Conservation (phyloP, 2,797 vertebrate species). For the Zonotrichia albicollis region DNA sequence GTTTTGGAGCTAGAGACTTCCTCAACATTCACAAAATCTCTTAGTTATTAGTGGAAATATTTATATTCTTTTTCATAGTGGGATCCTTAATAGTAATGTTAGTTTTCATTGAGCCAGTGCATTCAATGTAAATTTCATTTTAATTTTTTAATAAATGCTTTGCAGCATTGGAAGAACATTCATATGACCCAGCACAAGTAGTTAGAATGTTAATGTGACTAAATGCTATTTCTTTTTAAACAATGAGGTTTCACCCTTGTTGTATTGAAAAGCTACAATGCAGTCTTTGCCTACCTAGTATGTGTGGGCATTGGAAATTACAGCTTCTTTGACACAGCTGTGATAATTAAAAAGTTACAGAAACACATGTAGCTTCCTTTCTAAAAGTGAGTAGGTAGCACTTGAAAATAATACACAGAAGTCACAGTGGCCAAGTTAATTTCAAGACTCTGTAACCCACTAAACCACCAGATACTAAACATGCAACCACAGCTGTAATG, state of each 20-base stretch:
- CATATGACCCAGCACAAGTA: background rate
- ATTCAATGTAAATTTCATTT: background rate
- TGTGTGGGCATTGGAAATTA: background rate
- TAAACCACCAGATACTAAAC: background rate
- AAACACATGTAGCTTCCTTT: background rate
- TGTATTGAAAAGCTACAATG: background rate
- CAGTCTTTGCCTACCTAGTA: background rate
- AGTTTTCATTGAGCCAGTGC: background rate
- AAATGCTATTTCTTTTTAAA: background rate
- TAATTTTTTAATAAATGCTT: background rate
- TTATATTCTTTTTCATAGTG: background rate
- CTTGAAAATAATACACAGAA: background rate
- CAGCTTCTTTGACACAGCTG: background rate
- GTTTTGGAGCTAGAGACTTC: background rate
- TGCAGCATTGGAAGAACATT: background rate
- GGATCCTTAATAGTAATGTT: background rate
- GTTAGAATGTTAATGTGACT: background rate
- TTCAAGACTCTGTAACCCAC: background rate
- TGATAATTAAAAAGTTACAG: background rate
- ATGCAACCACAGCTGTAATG: background rate
- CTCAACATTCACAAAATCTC: background rate
- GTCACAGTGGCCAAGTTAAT: background rate
- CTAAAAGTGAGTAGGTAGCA: background rate
- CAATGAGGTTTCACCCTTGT: fast-evolving
- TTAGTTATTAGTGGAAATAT: background rate